Conservation (phyloP, 2,888 invertebrate genomes). For the Helicoverpa assulta region DNA sequence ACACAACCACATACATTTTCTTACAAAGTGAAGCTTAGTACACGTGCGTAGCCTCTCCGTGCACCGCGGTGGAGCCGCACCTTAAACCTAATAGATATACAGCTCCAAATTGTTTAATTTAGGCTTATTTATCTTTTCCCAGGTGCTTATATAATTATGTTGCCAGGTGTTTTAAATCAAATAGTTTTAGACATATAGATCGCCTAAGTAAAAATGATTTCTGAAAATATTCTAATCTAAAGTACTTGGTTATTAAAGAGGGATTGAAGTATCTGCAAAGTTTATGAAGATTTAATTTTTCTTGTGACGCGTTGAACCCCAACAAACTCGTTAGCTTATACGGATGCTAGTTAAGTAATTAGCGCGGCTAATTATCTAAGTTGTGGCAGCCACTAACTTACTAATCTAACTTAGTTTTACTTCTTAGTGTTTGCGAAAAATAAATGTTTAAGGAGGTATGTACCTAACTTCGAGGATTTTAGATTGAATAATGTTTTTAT, state of each 20-base stretch:
- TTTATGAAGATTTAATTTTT: not conserved
- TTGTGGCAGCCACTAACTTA: slow-evolving; percentile 40
- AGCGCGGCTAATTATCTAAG: slow-evolving; percentile 50
- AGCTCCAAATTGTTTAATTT: no score
- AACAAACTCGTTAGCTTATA: slow-evolving; percentile 13
- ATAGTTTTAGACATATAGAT: no score
- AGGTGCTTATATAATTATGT: no score
- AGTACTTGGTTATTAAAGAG: not conserved
- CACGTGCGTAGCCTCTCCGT: no score
- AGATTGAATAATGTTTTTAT: not conserved
- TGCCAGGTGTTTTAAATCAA: no score
- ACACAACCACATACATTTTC: no score
- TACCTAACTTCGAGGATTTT: slow-evolving; percentile 1
- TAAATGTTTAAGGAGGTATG: slow-evolving; percentile 3
- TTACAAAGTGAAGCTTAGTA: no score
- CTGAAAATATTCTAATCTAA: no score
- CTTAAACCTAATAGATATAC: no score
- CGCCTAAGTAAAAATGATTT: no score
- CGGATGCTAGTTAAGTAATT: slow-evolving; percentile 42
- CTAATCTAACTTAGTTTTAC: slow-evolving; percentile 41
- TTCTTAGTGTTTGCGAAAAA: slow-evolving; percentile 28
- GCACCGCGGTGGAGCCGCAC: no score
- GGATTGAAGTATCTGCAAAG: not conserved
- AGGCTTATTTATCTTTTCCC: no score
- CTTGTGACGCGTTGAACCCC: not conserved